Evolutionary conservation across 2,113 vertebrate genomes (phyloP), one percentile per base, ranked within the genome.

Genomic region (Colossoma macropomum): DNA sequence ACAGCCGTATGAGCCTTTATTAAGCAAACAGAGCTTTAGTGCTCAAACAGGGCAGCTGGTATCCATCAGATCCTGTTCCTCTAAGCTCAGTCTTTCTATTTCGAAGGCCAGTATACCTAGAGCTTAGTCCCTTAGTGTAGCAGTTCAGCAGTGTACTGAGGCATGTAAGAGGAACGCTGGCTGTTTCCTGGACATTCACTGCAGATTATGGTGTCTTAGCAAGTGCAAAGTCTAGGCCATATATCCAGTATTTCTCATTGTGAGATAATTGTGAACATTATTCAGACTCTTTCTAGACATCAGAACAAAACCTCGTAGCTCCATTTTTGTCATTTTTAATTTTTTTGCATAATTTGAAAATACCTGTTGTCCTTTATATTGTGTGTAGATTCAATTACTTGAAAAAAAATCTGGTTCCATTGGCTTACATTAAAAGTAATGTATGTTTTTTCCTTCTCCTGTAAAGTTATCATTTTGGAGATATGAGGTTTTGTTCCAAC

Each of bases 11-110:
- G 48, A 41, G 34, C 63, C 60, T 68, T 82, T 56, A 50, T 32
- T 68, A 50, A 50, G 45, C 60, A 82, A 68, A 68, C 72, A 75
- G 23, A 65, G 71, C 77, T 73, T 60, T 72, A 80, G 16, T 65
- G 75, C 71, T 87, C 79, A 87, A 84, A 34, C 71, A 63, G 5
- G 48, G 28, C 81, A 81, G 86, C 80, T 75, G 71, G 60, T 52
- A 28, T 68, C 52, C 72, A 82, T 82, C 62, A 66, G 71, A 41
- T 54, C 28, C 19, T 65, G 52, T 75, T 75, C 62, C 34, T 73
- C 41, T 73, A 32, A 30, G 25, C 25, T 73, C 25, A 73, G 10
- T 8, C 34, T 32, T 68, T 80, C 68, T 59, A 52, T 60, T 71
- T 71, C 56, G 52, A 52, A 71, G 21, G 54, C n/a, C 4, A 62